Evolutionary conservation across 1,140 invertebrate species (phyloP), one percentile per base, ranked within the genome.

Genomic region (Drosophila quadrilineata): DNA sequence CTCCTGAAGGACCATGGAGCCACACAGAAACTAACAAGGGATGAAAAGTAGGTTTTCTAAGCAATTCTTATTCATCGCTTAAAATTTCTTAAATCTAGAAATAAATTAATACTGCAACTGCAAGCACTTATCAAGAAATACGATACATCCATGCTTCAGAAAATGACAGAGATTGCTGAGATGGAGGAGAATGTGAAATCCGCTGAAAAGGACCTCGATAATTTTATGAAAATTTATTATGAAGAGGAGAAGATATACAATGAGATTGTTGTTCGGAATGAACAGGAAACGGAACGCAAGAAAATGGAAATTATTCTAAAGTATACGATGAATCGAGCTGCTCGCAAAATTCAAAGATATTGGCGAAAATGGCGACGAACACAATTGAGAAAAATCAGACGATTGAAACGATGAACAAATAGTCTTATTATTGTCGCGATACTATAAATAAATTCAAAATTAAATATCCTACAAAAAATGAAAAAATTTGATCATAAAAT

Each of bases 11-110:
- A 35, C 1, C 52, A 62, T n/a, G n/a, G 43, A 0, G 19, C 17
- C 1, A 2, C 17, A 9, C 66, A 79, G 6, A 63, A 57, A 17
- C 28, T 17, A 0, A 17, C 17, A 0, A 58, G 58, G 0, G 79
- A 67, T 9, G 79, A 85, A 45, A 85, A 79, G 79, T 85, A 38
- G 58, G 65, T 68, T 9, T 3, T 8, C 41, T n/a, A n/a, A n/a
- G 3, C 6, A 10, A 31, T 10, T 0, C 5, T 2, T 54, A 0
- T 9, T 4, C 3, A 17, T 5, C 3, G 10, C 1, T 10, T 12
- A 10, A 14, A 14, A 36, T 22, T 1, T 22, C 1, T 14, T 3
- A 9, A 36, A 2, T 28, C 6, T 40, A 84, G 79, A 33, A 77
- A 68, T 19, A 84, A 84, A 29, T 28, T 64, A 5, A 5, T 53